Evolutionary conservation across 2,797 vertebrate species (phyloP), one percentile per base, ranked within the genome.

Genomic region (Iguana delicatissima): DNA sequence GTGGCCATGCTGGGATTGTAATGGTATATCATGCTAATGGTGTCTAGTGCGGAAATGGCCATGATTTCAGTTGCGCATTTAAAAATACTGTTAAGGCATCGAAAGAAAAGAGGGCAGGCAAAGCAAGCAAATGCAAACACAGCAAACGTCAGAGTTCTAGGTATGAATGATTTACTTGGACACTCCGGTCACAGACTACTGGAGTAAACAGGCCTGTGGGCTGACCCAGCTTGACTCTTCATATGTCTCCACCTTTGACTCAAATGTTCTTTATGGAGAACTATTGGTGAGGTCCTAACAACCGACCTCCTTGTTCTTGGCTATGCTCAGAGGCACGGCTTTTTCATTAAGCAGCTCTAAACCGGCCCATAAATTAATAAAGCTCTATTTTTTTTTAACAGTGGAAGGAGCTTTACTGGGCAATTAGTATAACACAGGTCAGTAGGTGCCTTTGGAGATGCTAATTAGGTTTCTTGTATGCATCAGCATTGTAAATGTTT

Each of bases 371-470:
- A 35, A 0, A 73, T 38, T 81, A 64, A 57, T 6, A 0, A 0
- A 26, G 50, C 12, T 77, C 0, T 0, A 52, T 69, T 69, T 42
- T 0, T 0, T 62, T 69, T 62, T 52, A 50, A 46, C 14, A 50
- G 77, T 8, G 24, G 6, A 92, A 2, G 80, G 52, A 12, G 69
- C 38, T 74, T 3, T n/a, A 1, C 32, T 20, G 73, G 80, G 57
- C 42, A 52, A 14, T 0, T 69, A 73, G 80, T 57, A 29, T 22
- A 72, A n/a, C 42, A 59, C 20, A 35, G 80, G 89, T 77, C 18
- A 32, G 24, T 6, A 42, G 83, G 9, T n/a, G 50, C 52, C 38
- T 72, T 72, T 16, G 35, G 18, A 80, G 77, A 81, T 22, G 88
- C 69, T 29, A 81, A 86, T 62, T 76, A 62, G 73, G 6, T 84